Percentiles rank a stretch among this genome's conserved stretches.
Evolutionary conservation across 2,113 vertebrate species (phyloP).

Genomic region (Mustela lutreola): DNA sequence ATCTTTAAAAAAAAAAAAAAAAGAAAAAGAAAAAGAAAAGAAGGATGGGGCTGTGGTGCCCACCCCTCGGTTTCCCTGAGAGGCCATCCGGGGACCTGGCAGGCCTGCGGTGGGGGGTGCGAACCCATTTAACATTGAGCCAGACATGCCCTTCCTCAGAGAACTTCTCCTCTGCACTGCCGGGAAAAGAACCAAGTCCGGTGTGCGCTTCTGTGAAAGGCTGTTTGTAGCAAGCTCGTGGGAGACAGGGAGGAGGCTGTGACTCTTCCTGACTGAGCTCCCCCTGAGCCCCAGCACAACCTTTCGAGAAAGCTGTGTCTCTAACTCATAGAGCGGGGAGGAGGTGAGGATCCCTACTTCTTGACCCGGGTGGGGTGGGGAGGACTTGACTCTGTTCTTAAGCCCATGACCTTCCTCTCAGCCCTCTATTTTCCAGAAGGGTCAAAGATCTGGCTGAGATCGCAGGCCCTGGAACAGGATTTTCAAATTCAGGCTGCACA

Average conservation of each 20-base stretch:
- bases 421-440: not conserved
- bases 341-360: not conserved
- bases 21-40: not conserved
- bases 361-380: not conserved
- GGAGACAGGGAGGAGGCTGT: not conserved
- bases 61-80: not conserved
- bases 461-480: not conserved
- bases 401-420: not conserved
- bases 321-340: no score
- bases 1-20: no score
- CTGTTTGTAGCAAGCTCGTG: not conserved
- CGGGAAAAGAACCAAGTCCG: not conserved
- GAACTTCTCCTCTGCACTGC: not conserved
- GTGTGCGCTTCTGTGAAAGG: not conserved
- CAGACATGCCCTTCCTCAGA: not conserved
- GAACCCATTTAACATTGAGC: not conserved
- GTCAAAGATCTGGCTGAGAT: not conserved
- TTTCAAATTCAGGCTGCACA: slow-evolving; percentile 15
- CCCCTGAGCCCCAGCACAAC: not conserved
- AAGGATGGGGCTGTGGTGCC: not conserved
- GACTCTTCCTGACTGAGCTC: not conserved
- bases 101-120: not conserved
- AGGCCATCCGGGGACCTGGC: not conserved
- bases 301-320: not conserved
- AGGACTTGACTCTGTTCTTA: not conserved